Evolutionary conservation across 2,113 vertebrate genomes (phyloP), one percentile per base, ranked within the genome.

Genomic region (Sardina pilchardus): DNA sequence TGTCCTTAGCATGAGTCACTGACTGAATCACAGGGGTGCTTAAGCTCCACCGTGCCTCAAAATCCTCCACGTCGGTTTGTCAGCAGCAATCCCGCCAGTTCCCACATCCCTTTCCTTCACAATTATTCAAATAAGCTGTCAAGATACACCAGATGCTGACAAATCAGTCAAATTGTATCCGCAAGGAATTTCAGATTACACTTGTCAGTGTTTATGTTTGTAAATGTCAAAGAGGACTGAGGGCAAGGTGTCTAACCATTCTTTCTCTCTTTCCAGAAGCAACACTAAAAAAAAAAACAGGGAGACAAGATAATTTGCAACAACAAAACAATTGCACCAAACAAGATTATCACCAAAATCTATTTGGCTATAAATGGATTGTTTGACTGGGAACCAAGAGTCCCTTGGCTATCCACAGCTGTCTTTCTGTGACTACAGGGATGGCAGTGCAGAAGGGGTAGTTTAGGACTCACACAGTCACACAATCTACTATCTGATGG

Each of bases 51-150:
- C 4, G 3, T 26, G 84, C 78, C 90, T 71, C 83, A 87, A 82
- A 87, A 84, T 84, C 84, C 43, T 84, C 87, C 56, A 50, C 86
- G 81, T 80, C 85, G 87, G 83, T 78, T 82, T 89, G 85, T 84
- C 88, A 83, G 6, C 63, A 83, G 84, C 84, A 81, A 91, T 87
- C 83, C 82, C 90, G 89, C 91, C 90, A 90, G 86, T 71, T 71
- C 82, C 85, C 16, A 84, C 44, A 45, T 53, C 71, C 78, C 43
- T 82, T 85, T 47, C 45, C 85, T 91, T 91, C 88, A 87, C 84
- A 88, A 83, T 89, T 86, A 85, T 84, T 89, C 59, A 82, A 88
- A 90, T 86, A 5, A 86, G 87, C 45, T 89, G 82, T 34, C 48
- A 48, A 48, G 80, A 81, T 82, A 3, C 82, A 83, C 56, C 12